These are phyloP conservation scores for Catharus bicknelli DNA, from an alignment of 2,113 vertebrate genomes.

Conservation along the genomic window DNA sequence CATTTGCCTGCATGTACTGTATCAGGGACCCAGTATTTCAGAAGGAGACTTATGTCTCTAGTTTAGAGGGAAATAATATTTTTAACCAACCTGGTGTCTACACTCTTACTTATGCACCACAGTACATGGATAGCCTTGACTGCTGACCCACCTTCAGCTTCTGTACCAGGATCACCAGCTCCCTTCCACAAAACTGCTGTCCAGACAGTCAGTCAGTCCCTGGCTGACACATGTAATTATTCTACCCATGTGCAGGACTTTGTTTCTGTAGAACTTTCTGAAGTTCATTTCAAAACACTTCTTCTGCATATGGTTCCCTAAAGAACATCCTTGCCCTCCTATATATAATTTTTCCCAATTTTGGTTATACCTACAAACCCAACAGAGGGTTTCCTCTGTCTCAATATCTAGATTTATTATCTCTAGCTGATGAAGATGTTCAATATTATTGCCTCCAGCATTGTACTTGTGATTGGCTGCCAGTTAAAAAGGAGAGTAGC, in stretches of 20 bases:
- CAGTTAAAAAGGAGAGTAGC: not conserved
- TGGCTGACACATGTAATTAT: not conserved
- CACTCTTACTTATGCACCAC: not conserved
- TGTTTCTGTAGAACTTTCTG: not conserved
- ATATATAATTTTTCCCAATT: rapidly evolving
- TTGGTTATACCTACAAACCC: not conserved
- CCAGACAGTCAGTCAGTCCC: not conserved
- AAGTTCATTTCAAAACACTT: not conserved
- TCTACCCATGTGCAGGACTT: not conserved
- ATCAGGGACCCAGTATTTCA: not conserved
- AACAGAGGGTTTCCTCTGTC: not conserved
- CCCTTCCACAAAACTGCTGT: not conserved
- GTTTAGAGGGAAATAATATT: not conserved
- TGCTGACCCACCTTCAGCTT: not conserved
- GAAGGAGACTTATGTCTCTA: rapidly evolving
- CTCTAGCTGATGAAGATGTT: not conserved
- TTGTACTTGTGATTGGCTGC: not conserved
- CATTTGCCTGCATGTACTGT: not conserved
- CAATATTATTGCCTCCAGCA: not conserved
- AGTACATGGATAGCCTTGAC: not conserved
- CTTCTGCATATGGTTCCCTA: not conserved
- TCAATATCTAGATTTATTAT: not conserved
- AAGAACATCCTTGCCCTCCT: not conserved
- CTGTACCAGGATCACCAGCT: not conserved
- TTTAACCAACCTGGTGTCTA: not conserved